Percentiles rank a stretch among this genome's conserved stretches.
phyloP scores from a whole-genome alignment of 1,140 invertebrate species.

The Drosophila watanabei region DNA sequence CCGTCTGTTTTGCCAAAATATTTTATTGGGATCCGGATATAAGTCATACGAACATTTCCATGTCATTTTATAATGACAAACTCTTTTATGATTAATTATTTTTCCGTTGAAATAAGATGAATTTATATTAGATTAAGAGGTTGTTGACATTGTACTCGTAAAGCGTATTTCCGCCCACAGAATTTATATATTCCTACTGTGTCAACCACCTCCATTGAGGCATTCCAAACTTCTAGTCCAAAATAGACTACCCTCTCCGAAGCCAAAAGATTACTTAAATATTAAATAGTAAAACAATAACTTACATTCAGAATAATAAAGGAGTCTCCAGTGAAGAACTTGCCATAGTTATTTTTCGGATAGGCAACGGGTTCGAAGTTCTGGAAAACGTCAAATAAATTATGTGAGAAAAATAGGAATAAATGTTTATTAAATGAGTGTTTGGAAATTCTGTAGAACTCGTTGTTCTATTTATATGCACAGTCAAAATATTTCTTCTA shows the following conservation, averaged over 20 bases:
- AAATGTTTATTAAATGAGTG: slow-evolving; percentile 11
- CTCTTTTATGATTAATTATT: background rate
- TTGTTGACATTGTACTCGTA: background rate
- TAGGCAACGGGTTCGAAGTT: slow-evolving; percentile 93
- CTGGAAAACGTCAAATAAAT: slow-evolving; percentile 87
- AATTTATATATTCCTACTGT: background rate
- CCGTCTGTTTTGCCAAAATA: background rate
- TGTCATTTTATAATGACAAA: background rate
- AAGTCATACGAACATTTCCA: background rate
- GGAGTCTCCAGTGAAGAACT: slow-evolving; percentile 95
- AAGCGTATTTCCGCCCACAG: background rate
- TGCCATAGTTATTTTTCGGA: slow-evolving; percentile 92
- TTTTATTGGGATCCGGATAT: background rate
- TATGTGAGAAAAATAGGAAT: slow-evolving; percentile 27
- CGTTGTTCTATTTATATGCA: slow-evolving; percentile 33
- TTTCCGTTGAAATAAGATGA: background rate
- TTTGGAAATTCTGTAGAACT: slow-evolving; percentile 11
- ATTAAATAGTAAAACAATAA: slow-evolving; percentile 45
- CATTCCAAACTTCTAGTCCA: no score
- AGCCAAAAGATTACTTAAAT: background rate
- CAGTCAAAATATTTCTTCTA: slow-evolving; percentile 28
- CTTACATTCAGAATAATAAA: slow-evolving; percentile 95
- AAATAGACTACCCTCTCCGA: background rate
- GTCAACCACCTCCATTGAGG: background rate
- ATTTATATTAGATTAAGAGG: background rate